These are phyloP conservation scores for Corythoichthys haematopterus DNA, from an alignment of 2,113 vertebrate genomes.

Conservation along the genomic window DNA sequence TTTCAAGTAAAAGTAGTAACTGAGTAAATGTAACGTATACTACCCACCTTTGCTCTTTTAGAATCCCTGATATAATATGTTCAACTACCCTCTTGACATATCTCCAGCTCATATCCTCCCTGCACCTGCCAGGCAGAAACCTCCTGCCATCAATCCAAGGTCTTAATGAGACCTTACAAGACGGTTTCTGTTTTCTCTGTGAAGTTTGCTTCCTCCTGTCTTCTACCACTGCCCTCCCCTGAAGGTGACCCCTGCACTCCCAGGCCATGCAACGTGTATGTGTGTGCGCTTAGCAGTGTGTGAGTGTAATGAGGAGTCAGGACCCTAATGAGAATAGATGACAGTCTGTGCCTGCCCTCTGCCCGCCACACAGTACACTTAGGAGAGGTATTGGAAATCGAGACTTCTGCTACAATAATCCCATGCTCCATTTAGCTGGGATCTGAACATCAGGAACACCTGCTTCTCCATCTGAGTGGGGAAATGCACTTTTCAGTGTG, in stretches of 20 bases:
- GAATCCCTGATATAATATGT: not conserved
- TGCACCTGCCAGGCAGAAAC: slow-evolving; percentile 46
- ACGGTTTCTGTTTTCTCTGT: slow-evolving; percentile 47
- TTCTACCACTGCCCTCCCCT: slow-evolving; percentile 17
- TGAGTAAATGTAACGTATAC: no score
- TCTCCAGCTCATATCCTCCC: slow-evolving; percentile 30
- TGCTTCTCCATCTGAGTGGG: slow-evolving; percentile 49
- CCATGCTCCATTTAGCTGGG: slow-evolving; percentile 67
- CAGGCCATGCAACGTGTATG: slow-evolving; percentile 13
- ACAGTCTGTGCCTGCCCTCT: slow-evolving; percentile 61
- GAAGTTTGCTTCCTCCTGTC: slow-evolving; percentile 40
- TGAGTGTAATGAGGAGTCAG: slow-evolving; percentile 60
- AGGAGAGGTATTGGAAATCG: slow-evolving; percentile 70
- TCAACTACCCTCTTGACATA: not conserved
- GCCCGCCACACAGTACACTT: slow-evolving; percentile 46
- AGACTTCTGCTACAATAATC: slow-evolving; percentile 70
- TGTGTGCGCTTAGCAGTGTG: slow-evolving; percentile 10
- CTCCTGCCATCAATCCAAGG: slow-evolving; percentile 43
- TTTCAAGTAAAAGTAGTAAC: no score
- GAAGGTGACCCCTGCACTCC: slow-evolving; percentile 61
- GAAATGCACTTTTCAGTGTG: slow-evolving; percentile 39
- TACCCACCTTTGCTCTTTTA: not conserved
- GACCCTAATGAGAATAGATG: slow-evolving; percentile 70
- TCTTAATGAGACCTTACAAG: slow-evolving; percentile 51
- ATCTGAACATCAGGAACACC: slow-evolving; percentile 41